Base-by-base conservation (phyloP, 2,888 invertebrate genomes). In the Leptothorax acervorum region DNA sequence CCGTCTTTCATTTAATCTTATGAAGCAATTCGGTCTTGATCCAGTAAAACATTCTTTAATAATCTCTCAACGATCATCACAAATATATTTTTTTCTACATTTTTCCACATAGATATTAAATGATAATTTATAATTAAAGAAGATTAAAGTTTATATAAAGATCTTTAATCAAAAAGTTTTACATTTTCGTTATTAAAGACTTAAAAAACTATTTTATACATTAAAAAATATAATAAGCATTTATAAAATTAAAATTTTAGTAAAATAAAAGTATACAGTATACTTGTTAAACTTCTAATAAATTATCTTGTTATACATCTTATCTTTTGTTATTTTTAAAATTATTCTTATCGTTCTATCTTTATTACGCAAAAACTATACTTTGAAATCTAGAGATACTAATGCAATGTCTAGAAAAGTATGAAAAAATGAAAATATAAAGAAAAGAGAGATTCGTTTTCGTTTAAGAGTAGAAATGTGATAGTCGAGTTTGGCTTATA, bases 381-480 rank as follows among this genome's bases (percentile, higher is more conserved):
- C 5, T 18, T 48, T 15, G n/a, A 31, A 57, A 68, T 57, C 9
- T 57, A 45, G n/a, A 45, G 0, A 45, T 11, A 35, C 9, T 31
- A 39, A 53, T n/a, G 8, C 15, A 18, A 45, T 57, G 68, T 15
- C 3, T 68, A 28, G 15, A 31, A 42, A 53, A 48, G 2, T 39
- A 78, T 31, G 23, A 28, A 57, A 82, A 83, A 71, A 75, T 73
- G 57, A 82, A 83, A 88, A 87, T 86, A 83, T 71, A 83, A 55
- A 85, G 84, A 85, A 84, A 86, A 78, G 85, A 84, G 65, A 86
- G 65, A 87, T 82, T 84, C 85, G 70, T 87, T 88, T 89, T 86
- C 79, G 76, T 83, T 89, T 84, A 82, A 83, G 86, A 79, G 82
- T 70, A 65, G 78, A 86, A 89, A 85, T 60, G 84, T 82, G 73